Percentiles rank a stretch among this genome's conserved stretches.
Conservation (phyloP, 2,797 vertebrate genomes). For the Poecile montanus region DNA sequence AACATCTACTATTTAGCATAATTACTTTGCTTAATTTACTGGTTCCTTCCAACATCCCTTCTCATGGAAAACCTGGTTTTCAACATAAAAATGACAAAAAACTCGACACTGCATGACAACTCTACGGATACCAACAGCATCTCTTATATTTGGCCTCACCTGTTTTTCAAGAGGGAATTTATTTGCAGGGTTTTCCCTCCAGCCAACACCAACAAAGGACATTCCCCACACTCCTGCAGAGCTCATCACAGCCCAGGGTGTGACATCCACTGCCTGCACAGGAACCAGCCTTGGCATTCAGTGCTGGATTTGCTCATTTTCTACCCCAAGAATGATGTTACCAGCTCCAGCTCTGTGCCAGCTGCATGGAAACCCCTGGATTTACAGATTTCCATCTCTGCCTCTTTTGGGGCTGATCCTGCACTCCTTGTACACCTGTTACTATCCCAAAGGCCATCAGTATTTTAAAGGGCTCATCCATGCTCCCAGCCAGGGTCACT, state of each 20-base stretch:
- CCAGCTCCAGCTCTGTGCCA: background rate
- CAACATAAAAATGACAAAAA: background rate
- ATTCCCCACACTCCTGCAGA: background rate
- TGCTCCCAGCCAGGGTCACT: background rate
- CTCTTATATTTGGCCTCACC: background rate
- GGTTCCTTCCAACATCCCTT: background rate
- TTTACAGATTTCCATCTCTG: background rate
- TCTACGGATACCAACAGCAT: background rate
- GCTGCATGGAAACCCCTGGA: background rate
- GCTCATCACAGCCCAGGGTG: background rate
- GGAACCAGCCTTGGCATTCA: background rate
- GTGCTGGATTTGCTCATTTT: background rate
- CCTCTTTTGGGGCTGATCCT: accelerated
- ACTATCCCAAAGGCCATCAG: background rate
- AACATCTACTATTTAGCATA: background rate
- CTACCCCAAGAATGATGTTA: background rate
- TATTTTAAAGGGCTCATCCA: background rate
- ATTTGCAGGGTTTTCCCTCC: background rate
- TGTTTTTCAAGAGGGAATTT: background rate
- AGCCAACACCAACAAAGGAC: background rate
- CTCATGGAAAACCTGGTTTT: background rate
- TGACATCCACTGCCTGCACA: accelerated
- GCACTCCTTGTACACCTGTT: background rate
- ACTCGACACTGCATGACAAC: background rate
- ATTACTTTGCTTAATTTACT: background rate